Base-by-base conservation (phyloP, 2,797 vertebrate genomes). In the Falco naumanni region DNA sequence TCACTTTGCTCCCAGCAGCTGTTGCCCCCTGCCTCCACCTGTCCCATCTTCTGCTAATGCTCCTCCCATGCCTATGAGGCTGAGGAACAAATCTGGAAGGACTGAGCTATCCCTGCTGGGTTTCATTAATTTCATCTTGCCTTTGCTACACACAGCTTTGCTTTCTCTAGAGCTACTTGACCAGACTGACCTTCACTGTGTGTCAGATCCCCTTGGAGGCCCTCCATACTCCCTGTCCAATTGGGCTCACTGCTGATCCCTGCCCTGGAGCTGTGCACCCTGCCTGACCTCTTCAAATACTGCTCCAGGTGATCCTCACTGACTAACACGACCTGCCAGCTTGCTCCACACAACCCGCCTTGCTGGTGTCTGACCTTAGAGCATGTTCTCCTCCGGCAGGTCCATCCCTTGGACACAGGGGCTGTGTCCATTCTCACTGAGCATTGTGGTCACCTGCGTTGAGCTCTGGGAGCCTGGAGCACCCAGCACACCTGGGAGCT, bases 71-170 rank as follows among this genome's bases (percentile, higher is more conserved):
- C 71, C 82, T 61, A 0, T 26, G 79, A 5, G 2, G 31, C 72
- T 84, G n/a, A 91, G 43, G 60, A 85, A 22, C 82, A 81, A 77
- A 92, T 70, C 82, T 92, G 92, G 79, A 93, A 3, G 15, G 84
- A 77, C 16, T 84, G 64, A 94, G 31, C 81, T 57, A 19, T 9
- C 51, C 90, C 95, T 96, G 95, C 85, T 89, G 93, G 51, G 59
- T 92, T 95, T 96, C 82, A 92, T 94, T 94, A 95, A 95, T 77
- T 95, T 91, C 61, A 28, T 39, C 33, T 48, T 79, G 61, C 31
- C 54, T 90, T 94, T 69, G 75, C 68, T 61, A 83, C 54, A 18
- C 8, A 31, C 60, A 77, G 90, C 71, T 90, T 89, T 89, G 50
- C 48, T 94, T 87, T 85, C 84, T 92, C 80, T 80, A 41, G 84